Evolutionary conservation across 2,888 invertebrate species (phyloP).

Genomic region (Clitarchus hookeri): DNA sequence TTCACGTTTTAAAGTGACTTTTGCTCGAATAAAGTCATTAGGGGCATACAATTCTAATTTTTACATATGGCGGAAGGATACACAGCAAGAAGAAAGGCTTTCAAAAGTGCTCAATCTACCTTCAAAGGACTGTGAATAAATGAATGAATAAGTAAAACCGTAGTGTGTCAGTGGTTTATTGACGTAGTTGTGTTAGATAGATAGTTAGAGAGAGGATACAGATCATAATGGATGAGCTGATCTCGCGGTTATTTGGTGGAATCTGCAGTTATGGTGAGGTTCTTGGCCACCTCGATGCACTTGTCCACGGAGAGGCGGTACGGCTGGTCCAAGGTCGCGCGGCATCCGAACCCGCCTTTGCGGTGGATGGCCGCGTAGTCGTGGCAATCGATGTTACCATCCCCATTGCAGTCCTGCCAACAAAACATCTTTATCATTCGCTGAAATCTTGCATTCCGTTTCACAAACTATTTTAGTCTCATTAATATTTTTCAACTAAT

Average conservation of each 20-base stretch:
- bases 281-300: background rate
- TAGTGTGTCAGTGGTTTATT: background rate
- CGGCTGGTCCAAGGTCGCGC: background rate
- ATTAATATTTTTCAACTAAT: too few species aligned
- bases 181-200: background rate
- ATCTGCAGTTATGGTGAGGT: background rate
- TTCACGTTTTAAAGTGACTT: too few species aligned
- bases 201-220: background rate
- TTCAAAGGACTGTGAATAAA: too few species aligned
- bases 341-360: constrained; percentile 18
- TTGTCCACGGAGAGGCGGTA: background rate
- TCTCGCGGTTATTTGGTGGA: background rate
- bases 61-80: too few species aligned
- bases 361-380: constrained; percentile 22
- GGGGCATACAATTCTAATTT: too few species aligned
- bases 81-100: too few species aligned
- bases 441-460: too few species aligned
- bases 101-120: too few species aligned
- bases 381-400: constrained; percentile 11
- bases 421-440: background rate
- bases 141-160: too few species aligned
- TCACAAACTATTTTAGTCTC: too few species aligned
- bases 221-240: too few species aligned
- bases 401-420: constrained; percentile 10
- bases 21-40: too few species aligned